phyloP scores from a whole-genome alignment of 1,140 invertebrate genomes.

The Maniola jurtina region DNA sequence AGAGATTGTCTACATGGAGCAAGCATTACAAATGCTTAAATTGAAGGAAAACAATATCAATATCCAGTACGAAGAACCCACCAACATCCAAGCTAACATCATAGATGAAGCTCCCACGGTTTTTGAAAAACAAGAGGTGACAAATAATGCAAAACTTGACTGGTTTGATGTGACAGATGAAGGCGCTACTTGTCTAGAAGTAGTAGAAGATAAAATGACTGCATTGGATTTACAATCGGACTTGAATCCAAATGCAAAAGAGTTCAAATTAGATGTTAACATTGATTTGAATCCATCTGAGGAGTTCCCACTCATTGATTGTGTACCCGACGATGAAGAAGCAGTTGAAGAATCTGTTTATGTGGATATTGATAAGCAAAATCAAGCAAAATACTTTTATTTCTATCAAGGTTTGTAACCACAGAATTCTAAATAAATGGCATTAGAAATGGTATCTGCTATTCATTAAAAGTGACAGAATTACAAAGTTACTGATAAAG shows the following conservation, averaged over 20 bases:
- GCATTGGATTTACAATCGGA: slow-evolving; percentile 46
- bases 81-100: slow-evolving; percentile 22
- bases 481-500: no score
- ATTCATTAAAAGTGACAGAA: no score
- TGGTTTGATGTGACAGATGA: slow-evolving; percentile 71
- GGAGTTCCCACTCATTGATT: slow-evolving; percentile 54
- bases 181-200: slow-evolving; percentile 52
- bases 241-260: slow-evolving; percentile 57
- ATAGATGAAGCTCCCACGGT: slow-evolving; percentile 43
- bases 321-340: slow-evolving; percentile 32
- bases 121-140: slow-evolving; percentile 58
- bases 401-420: slow-evolving; percentile 89
- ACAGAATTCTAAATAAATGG: no score
- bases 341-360: slow-evolving; percentile 38
- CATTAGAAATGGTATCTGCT: no score
- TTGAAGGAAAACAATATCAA: slow-evolving; percentile 53
- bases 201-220: slow-evolving; percentile 50
- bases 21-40: slow-evolving; percentile 80
- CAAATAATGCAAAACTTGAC: slow-evolving; percentile 55
- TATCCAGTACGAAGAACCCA: slow-evolving; percentile 40
- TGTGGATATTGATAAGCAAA: slow-evolving; percentile 60
- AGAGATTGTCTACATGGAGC: slow-evolving; percentile 91
- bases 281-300: slow-evolving; percentile 29
- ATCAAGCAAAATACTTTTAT: slow-evolving; percentile 84
- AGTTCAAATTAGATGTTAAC: slow-evolving; percentile 46